Evolutionary conservation across 2,888 invertebrate species (phyloP).

Genomic region (Xylocampa areola): DNA sequence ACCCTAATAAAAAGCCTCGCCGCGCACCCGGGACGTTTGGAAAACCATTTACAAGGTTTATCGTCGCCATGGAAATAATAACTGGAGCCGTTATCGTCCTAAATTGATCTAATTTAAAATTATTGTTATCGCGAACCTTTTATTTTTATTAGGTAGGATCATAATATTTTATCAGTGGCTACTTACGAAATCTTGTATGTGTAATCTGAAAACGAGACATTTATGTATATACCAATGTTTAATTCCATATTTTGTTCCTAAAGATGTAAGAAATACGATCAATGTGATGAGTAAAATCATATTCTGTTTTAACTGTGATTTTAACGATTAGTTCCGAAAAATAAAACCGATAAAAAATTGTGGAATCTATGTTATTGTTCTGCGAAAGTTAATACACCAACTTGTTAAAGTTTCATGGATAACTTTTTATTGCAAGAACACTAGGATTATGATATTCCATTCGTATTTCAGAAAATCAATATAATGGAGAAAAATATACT

Average conservation of each 20-base stretch:
- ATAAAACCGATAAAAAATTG: too few relatives aligned
- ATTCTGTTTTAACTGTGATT: too few relatives aligned
- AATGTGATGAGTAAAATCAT: too few relatives aligned
- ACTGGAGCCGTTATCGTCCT: slow-evolving; percentile 87
- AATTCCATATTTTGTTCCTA: not conserved
- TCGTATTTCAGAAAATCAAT: too few relatives aligned
- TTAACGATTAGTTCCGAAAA: too few relatives aligned
- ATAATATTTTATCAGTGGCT: slow-evolving; percentile 77
- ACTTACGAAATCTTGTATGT: slow-evolving; percentile 68
- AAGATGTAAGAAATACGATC: not conserved
- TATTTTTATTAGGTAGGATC: slow-evolving; percentile 84
- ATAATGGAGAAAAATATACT: too few relatives aligned
- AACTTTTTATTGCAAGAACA: too few relatives aligned
- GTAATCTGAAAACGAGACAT: slow-evolving; percentile 52
- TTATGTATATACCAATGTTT: slow-evolving; percentile 7
- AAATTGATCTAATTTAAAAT: slow-evolving; percentile 89
- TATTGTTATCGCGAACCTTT: slow-evolving; percentile 87
- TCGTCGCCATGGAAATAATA: slow-evolving; percentile 89
- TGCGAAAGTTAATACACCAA: too few relatives aligned
- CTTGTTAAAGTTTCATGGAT: too few relatives aligned
- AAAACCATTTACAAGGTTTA: slow-evolving; percentile 89
- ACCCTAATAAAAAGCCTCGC: slow-evolving; percentile 87
- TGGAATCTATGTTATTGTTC: too few relatives aligned
- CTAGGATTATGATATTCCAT: too few relatives aligned
- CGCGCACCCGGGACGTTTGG: slow-evolving; percentile 85